Base-by-base conservation (phyloP, 1,140 invertebrate genomes). In the Colletes gigas region DNA sequence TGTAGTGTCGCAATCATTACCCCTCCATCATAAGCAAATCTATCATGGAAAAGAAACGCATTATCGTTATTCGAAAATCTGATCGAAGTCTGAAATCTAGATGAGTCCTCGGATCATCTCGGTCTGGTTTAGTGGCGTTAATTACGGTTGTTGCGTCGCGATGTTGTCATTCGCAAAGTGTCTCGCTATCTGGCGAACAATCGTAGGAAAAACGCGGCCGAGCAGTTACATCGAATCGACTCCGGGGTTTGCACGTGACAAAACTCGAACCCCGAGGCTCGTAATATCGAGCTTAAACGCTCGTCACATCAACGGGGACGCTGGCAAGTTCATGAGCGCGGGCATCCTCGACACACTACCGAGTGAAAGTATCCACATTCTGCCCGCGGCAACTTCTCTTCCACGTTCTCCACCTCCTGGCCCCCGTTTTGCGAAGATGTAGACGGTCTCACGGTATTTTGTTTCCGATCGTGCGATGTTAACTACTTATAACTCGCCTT, bases 271-370 rank as follows among this genome's bases (percentile, higher is more conserved):
- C 21, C n/a, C 21, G 50, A 8, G 12, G 21, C 5, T 74, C 47
- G 76, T 66, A 71, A 78, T 76, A 66, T 67, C 63, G 57, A 60
- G 50, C 79, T 85, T 78, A n/a, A 74, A 65, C 80, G 71, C 67
- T 71, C 47, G 70, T 69, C 73, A 77, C 50, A 60, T 47, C 30
- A 21, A 50, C n/a, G 41, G 69, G 70, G 39, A 72, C 12, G 44
- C 41, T 80, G 62, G 85, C 87, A 89, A 89, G 89, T 89, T 89
- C 89, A 89, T 76, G 89, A 88, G 83, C 88, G 84, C 81, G 86
- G 66, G 83, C 82, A 88, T 89, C 78, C 81, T 87, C 85, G 82
- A 84, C 86, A 88, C 66, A 87, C 85, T 84, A 19, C 41, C 82
- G 70, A 90, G 89, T 89, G 89, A 89, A 90, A 90, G 89, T 90